Evolutionary conservation across 2,888 invertebrate genomes (phyloP), one percentile per base, ranked within the genome.

Genomic region (Ischnura elegans): DNA sequence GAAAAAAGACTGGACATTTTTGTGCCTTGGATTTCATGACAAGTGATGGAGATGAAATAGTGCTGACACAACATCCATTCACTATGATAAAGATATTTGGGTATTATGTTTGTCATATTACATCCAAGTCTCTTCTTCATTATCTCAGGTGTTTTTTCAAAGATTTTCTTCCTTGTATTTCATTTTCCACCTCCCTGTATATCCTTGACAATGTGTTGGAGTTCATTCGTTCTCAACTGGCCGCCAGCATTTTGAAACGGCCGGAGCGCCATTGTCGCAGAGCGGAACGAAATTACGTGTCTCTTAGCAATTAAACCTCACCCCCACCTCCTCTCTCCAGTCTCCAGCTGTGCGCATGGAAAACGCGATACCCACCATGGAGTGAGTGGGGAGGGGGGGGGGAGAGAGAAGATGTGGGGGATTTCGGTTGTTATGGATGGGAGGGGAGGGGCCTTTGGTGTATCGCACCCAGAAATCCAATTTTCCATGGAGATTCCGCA

Each of bases 401-500:
- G n/a, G n/a, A n/a, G n/a, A n/a, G n/a, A n/a, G n/a, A n/a, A n/a
- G n/a, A n/a, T n/a, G n/a, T n/a, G n/a, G n/a, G n/a, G n/a, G n/a
- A n/a, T n/a, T n/a, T 61, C n/a, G 61, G 13, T n/a, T n/a, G 61
- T 4, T 25, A 0, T 0, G n/a, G 61, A n/a, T 0, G 61, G n/a
- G 61, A 3, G 16, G 76, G 36, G 76, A 36, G 76, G 36, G 13
- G 76, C 8, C 2, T 6, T 76, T 36, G 76, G 8, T 76, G 76
- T 29, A 76, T 76, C 76, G 36, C 76, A 76, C 29, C 13, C 76
- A 76, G 76, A 76, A 76, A 76, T 76, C 76, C 76, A 76, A 76
- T 76, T 76, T 76, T 36, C 76, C 25, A 5, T 36, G 76, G 2
- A 36, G 36, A 76, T 76, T 76, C 36, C 76, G 76, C 76, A 13